Conservation (phyloP, 2,888 invertebrate species). For the Heliconius cydno region DNA sequence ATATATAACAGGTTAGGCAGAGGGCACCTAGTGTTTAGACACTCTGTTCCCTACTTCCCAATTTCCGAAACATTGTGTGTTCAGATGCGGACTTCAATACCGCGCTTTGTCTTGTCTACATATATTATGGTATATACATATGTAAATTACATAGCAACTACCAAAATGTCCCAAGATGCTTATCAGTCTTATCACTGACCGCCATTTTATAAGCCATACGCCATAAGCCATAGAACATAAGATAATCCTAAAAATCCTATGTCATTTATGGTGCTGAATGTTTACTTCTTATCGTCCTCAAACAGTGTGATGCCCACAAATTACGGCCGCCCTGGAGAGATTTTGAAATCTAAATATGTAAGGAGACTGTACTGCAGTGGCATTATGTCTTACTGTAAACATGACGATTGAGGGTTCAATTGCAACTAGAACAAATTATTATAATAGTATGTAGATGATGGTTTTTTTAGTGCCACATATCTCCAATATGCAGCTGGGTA, state of each 20-base stretch:
- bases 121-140: background rate
- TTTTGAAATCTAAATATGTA: slow-evolving; percentile 6
- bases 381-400: background rate
- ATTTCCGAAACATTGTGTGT: no score
- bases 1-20: no score
- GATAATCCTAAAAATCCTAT: slow-evolving; percentile 36
- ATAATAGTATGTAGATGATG: no score
- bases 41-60: no score
- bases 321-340: slow-evolving; percentile 9
- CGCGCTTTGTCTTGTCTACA: background rate
- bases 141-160: slow-evolving; percentile 5
- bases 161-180: slow-evolving; percentile 1
- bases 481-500: no score
- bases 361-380: background rate
- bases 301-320: slow-evolving; percentile 20
- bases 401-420: no score
- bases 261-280: slow-evolving; percentile 19
- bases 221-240: slow-evolving; percentile 31
- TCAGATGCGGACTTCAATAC: background rate
- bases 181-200: slow-evolving; percentile 33
- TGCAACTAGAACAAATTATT: no score
- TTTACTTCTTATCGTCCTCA: slow-evolving; percentile 31
- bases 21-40: no score
- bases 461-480: no score
- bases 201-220: slow-evolving; percentile 34